Conservation (phyloP, 37 sponge, comb jelly and placozoan genomes). For the Axinella damicornis region DNA sequence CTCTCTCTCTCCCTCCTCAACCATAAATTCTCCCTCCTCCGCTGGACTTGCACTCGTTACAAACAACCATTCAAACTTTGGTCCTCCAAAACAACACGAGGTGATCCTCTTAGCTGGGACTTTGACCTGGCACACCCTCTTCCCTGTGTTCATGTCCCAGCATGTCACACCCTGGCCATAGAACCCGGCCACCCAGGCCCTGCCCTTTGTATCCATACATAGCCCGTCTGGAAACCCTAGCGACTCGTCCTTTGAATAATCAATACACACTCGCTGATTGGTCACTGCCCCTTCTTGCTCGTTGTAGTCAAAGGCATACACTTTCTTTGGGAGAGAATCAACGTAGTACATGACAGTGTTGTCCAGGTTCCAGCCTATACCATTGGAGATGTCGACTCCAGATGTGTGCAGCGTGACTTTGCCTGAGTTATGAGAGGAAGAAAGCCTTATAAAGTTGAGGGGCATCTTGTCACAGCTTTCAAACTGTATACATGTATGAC, state of each 20-base stretch:
- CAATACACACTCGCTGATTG: slow-evolving; percentile 37
- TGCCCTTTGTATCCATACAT: slow-evolving; percentile 44
- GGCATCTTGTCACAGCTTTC: too few relatives aligned
- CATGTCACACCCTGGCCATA: slow-evolving; percentile 27
- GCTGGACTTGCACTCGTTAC: slow-evolving; percentile 66
- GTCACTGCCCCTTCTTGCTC: slow-evolving; percentile 24
- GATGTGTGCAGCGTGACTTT: slow-evolving; percentile 1
- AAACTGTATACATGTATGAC: too few relatives aligned
- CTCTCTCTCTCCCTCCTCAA: not conserved
- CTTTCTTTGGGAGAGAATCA: slow-evolving; percentile 24
- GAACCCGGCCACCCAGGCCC: slow-evolving; percentile 60
- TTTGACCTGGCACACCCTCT: slow-evolving; percentile 10
- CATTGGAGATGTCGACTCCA: slow-evolving; percentile 56
- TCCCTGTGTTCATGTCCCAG: slow-evolving; percentile 51
- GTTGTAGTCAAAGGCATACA: slow-evolving; percentile 57
- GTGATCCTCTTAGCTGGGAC: slow-evolving; percentile 50
- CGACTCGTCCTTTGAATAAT: slow-evolving; percentile 15
- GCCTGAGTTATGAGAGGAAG: too few relatives aligned
- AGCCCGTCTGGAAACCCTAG: slow-evolving; percentile 62
- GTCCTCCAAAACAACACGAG: slow-evolving; percentile 80
- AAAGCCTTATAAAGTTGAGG: too few relatives aligned
- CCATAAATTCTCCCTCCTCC: too few relatives aligned
- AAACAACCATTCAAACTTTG: slow-evolving; percentile 46
- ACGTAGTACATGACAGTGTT: slow-evolving; percentile 62
- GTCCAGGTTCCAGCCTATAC: slow-evolving; percentile 65